Evolutionary conservation across 2,113 vertebrate species (phyloP).

Genomic region (Heptranchias perlo): DNA sequence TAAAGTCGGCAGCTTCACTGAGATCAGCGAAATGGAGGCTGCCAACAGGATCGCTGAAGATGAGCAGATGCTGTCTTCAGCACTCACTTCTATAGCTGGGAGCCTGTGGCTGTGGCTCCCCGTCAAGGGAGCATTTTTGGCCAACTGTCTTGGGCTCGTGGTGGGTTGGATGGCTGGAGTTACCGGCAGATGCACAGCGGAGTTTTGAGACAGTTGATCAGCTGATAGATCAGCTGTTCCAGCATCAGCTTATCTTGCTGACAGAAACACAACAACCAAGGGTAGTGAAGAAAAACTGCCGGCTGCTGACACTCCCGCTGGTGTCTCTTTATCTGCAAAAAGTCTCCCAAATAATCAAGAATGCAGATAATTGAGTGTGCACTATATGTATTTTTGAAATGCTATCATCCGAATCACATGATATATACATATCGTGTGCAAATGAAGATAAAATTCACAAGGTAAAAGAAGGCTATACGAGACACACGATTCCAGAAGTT

Average conservation of each 20-base stretch:
- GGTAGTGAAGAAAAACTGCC: background rate
- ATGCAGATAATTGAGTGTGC: background rate
- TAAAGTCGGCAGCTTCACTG: background rate
- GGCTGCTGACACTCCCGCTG: background rate
- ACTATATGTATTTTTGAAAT: background rate
- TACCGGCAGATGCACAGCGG: background rate
- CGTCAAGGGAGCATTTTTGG: background rate
- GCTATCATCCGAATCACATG: background rate
- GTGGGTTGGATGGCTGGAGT: background rate
- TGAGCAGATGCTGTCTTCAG: background rate
- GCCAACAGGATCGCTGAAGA: background rate
- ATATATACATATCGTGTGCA: background rate
- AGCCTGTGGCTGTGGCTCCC: background rate
- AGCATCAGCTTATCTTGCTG: background rate
- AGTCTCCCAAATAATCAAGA: background rate
- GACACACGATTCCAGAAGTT: background rate
- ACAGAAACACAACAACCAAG: background rate
- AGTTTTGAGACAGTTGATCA: background rate
- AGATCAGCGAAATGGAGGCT: background rate
- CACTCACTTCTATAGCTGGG: background rate
- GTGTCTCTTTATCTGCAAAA: background rate
- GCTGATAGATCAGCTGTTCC: background rate
- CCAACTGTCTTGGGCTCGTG: background rate
- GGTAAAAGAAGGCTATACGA: too few species aligned
- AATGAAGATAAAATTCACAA: background rate